phyloP scores from a whole-genome alignment of 2,797 vertebrate species.

The Characodon lateralis region DNA sequence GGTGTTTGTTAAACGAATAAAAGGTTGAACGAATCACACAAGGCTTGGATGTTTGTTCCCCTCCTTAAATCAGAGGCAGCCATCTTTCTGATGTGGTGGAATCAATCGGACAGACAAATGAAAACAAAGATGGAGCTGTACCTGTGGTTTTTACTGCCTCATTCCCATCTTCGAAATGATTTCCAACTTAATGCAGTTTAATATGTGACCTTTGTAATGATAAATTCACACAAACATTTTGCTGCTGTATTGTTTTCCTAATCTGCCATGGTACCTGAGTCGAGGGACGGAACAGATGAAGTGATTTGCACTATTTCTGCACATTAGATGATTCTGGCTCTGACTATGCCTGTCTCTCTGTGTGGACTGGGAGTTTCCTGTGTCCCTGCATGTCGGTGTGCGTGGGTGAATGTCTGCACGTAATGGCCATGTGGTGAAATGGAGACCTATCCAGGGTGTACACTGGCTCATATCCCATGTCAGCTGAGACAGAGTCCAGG shows the following conservation, averaged over 20 bases:
- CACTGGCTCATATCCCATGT: slow-evolving; percentile 8
- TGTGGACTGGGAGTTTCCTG: slow-evolving; percentile 6
- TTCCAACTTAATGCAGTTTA: background rate
- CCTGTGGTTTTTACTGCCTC: background rate
- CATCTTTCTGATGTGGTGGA: slow-evolving; percentile 7
- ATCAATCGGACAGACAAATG: background rate
- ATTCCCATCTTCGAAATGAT: background rate
- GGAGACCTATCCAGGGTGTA: slow-evolving; percentile 12
- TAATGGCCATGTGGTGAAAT: slow-evolving; percentile 2
- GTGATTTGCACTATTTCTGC: background rate
- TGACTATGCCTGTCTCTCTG: background rate
- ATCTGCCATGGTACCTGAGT: background rate
- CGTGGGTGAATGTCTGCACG: slow-evolving; percentile 1
- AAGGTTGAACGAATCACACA: slow-evolving; percentile 7
- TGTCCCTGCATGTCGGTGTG: background rate
- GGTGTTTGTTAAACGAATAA: background rate
- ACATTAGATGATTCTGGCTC: background rate
- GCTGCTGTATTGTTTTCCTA: background rate
- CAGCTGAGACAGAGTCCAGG: slow-evolving; percentile 8
- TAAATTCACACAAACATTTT: background rate
- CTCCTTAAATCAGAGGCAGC: background rate
- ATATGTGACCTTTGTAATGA: background rate
- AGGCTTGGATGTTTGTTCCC: slow-evolving; percentile 6
- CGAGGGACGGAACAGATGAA: background rate
- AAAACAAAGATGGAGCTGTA: background rate